Percentiles rank a stretch among this genome's conserved stretches.
Conservation (phyloP, 2,888 invertebrate genomes). For the Molanna angustata region DNA sequence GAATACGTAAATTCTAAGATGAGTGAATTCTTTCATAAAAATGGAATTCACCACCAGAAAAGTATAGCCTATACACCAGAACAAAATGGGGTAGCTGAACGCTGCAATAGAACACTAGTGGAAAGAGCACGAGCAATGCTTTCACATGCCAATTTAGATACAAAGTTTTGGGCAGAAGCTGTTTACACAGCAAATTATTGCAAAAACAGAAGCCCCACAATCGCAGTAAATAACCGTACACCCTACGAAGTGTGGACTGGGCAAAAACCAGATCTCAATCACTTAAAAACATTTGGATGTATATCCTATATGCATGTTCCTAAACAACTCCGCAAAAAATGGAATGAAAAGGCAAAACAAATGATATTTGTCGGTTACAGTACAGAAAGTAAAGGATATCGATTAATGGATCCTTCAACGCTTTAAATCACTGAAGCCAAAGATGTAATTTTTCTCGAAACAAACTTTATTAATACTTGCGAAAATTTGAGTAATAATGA, state of each 20-base stretch:
- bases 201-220: conserved; percentile 1
- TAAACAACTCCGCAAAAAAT: not conserved
- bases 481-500: too few relatives aligned
- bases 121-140: conserved; percentile 3
- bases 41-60: conserved; percentile 1
- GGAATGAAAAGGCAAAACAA: conserved; percentile 2
- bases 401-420: too few relatives aligned
- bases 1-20: not conserved
- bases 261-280: not conserved
- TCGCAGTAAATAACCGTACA: not conserved
- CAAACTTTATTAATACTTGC: too few relatives aligned
- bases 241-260: conserved; percentile 5
- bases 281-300: conserved; percentile 1
- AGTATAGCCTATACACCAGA: not conserved
- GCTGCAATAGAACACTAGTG: conserved; percentile 1
- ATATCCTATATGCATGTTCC: not conserved
- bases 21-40: not conserved
- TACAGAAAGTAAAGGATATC: not conserved
- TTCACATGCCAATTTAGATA: not conserved
- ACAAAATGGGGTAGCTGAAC: conserved; percentile 3
- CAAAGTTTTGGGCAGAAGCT: not conserved
- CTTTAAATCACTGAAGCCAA: too few relatives aligned
- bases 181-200: not conserved
- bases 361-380: conserved; percentile 3
- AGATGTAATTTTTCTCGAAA: too few relatives aligned